A percentile compares a stretch with the other conserved stretches of the same genome.
phyloP scores from a whole-genome alignment of 1,140 invertebrate species.

The Argopecten irradians region DNA sequence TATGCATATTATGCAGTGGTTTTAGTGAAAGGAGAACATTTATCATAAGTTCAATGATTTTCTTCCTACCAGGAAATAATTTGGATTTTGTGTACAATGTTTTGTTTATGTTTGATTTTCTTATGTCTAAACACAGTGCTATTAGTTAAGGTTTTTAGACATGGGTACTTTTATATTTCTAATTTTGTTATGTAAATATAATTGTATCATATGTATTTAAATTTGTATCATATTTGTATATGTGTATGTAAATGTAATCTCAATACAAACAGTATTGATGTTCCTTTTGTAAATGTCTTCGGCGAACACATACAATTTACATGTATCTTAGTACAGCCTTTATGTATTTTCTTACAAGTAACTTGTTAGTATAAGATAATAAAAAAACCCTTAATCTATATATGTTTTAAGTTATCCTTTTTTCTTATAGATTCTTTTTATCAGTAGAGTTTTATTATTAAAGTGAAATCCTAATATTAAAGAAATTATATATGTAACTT shows the following conservation, averaged over 20 bases:
- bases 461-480: not conserved
- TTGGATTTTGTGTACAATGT: not conserved
- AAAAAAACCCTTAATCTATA: not conserved
- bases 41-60: not conserved
- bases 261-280: not conserved
- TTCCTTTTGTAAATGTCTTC: not conserved
- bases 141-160: not conserved
- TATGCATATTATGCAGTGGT: not conserved
- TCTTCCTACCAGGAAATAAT: not conserved
- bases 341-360: not conserved
- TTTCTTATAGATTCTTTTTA: not conserved
- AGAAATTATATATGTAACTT: not conserved
- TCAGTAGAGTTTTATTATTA: not conserved
- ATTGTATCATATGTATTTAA: not conserved
- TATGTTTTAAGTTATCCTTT: constrained; percentile 17
- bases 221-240: not conserved
- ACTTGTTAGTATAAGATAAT: not conserved
- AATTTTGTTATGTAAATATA: not conserved
- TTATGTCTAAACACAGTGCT: not conserved
- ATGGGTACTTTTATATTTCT: not conserved
- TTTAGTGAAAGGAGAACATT: too few species aligned
- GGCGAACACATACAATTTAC: not conserved
- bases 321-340: not conserved
- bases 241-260: not conserved
- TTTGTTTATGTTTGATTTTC: not conserved